These are phyloP conservation scores for Forbesichthys papilliferus DNA, from an alignment of 2,113 vertebrate genomes.

Conservation along the genomic window DNA sequence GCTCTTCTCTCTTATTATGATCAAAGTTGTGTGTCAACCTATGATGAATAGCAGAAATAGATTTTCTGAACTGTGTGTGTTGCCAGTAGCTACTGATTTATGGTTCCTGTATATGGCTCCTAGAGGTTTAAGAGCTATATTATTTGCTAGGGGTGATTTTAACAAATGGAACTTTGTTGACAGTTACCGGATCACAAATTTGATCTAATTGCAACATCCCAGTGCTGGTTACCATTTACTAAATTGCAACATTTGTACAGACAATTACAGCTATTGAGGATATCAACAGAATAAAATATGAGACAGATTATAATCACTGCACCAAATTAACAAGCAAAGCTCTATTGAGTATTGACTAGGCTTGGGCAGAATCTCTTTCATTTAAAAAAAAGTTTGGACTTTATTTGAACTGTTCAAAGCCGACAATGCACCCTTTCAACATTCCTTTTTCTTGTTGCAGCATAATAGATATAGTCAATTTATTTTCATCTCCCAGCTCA, in stretches of 20 bases:
- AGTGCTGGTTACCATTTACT: constrained; percentile 22
- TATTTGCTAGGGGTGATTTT: constrained; percentile 32
- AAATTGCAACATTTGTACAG: neutral
- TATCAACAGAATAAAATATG: constrained; percentile 24
- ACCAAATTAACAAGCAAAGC: constrained; percentile 3
- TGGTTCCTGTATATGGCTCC: constrained; percentile 23
- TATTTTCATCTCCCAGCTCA: constrained; percentile 56
- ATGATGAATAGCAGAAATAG: constrained; percentile 13
- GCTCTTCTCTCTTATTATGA: constrained; percentile 32
- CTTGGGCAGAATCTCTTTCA: constrained; percentile 12
- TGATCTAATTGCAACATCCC: constrained; percentile 39
- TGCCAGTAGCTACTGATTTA: constrained; percentile 25
- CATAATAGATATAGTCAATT: constrained; percentile 67
- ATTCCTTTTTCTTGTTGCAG: constrained; percentile 55
- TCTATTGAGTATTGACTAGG: constrained; percentile 1
- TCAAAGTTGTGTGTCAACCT: constrained; percentile 22
- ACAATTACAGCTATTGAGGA: neutral
- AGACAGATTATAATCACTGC: constrained; percentile 26
- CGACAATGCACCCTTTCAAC: constrained; percentile 12
- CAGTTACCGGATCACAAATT: constrained; percentile 25
- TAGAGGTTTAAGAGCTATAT: constrained; percentile 28
- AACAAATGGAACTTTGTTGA: constrained; percentile 6
- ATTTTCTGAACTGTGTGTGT: constrained; percentile 14
- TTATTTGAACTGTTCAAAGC: neutral
- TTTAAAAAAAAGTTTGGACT: neutral